Base-by-base conservation (phyloP, 2,888 invertebrate species). In the Philonicus albiceps region DNA sequence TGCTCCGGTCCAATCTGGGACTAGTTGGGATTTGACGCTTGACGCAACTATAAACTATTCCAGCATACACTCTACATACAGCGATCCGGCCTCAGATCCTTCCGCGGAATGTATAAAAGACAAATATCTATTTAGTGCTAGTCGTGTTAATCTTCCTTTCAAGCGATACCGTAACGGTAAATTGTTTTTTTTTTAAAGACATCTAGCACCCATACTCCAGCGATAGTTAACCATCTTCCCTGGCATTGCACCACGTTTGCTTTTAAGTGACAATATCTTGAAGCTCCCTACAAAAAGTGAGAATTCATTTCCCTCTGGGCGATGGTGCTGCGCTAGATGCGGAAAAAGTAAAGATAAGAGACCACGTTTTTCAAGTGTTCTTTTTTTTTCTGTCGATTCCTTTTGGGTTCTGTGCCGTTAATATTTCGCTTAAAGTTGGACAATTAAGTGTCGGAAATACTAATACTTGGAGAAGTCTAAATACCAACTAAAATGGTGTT, bases 111-210 rank as follows among this genome's bases (percentile, higher is more conserved):
- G 64, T 64, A 64, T 3, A 83, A 64, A 34, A 55, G 27, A 83
- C 30, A 81, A 64, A 22, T 78, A 78, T 78, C 53, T 49, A 16
- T 78, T 83, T 64, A 30, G 81, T 73, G 31, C 30, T 27, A 37
- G 27, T 73, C 85, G 74, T 74, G 85, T 27, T 73, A 85, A 74
- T 85, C 85, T 85, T 73, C 49, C 74, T 85, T 85, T 19, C 73
- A 27, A 37, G 84, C 11, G 49, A 85, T 74, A 73, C 13, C 73
- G 27, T 85, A 85, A 85, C 85, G 85, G 85, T 85, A 85, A n/a
- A 85, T 22, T n/a, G 43, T 40, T 74, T 85, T 85, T 81, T 85
- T 85, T 13, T 11, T 11, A 16, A 64, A 64, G 11, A 27, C 27
- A 0, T 22, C 64, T 3, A 27, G 11, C 64, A 64, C 27, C 64